phyloP scores from a whole-genome alignment of 2,113 vertebrate genomes.

The Hypanus sabinus region DNA sequence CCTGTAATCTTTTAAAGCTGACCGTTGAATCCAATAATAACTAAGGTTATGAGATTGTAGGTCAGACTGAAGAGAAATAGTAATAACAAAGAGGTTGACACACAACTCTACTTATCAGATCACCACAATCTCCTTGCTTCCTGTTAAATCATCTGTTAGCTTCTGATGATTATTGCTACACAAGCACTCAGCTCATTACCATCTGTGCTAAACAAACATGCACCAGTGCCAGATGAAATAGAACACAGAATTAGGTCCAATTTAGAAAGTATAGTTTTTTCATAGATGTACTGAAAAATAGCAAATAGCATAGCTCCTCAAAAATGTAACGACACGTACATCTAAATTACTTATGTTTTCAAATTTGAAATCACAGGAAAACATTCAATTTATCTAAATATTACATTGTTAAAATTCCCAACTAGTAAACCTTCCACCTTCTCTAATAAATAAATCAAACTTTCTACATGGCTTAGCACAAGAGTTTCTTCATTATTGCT shows the following conservation, averaged over 20 bases:
- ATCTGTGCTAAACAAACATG: neutral
- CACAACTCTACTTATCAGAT: neutral
- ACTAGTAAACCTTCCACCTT: neutral
- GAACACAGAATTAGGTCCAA: neutral
- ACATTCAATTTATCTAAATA: neutral
- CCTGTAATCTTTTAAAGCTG: neutral
- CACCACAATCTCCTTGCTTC: too few relatives aligned
- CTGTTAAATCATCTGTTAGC: neutral
- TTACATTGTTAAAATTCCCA: neutral
- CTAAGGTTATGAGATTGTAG: neutral
- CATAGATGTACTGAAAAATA: neutral
- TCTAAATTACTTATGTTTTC: neutral
- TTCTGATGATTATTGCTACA: neutral
- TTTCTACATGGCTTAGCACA: neutral
- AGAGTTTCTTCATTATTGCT: neutral
- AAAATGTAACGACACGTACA: neutral
- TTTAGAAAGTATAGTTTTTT: neutral
- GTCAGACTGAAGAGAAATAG: neutral
- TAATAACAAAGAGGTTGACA: neutral
- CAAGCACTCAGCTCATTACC: neutral
- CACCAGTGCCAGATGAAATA: neutral
- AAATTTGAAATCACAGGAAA: neutral
- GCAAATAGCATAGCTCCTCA: neutral
- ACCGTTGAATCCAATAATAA: neutral
- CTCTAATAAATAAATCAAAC: neutral